Evolutionary conservation across 2,888 invertebrate genomes (phyloP), one percentile per base, ranked within the genome.

Genomic region (Flexamia atlantica): DNA sequence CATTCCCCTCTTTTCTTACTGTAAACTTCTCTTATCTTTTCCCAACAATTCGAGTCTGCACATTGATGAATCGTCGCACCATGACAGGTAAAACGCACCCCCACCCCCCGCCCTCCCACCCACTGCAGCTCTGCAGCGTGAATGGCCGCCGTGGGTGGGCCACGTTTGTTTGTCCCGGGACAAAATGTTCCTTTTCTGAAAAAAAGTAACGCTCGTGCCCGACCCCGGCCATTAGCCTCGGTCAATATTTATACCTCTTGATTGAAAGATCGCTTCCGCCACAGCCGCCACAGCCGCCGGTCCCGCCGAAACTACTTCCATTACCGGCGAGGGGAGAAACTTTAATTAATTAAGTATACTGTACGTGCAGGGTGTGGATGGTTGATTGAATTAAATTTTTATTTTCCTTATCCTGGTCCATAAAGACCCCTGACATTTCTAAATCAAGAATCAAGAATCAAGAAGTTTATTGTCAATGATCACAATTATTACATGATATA

Each of bases 231-330:
- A 79, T 79, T 79, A 79, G 57, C 30, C 36, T 30, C 57, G 57
- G 79, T 79, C 79, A 79, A 79, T 79, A 79, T 79, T 79, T 79
- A 79, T 50, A 53, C 40, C 53, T 25, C 50, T 36, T 57, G 79
- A 79, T 79, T 79, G 79, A 79, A 79, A 79, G 79, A 79, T 79
- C 79, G 57, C 79, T 30, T 79, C 53, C 79, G 79, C 57, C 36
- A 12, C 76, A 20, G 23, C 76, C 36, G 23, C n/a, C n/a, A n/a
- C n/a, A n/a, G n/a, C n/a, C 42, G 30, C 72, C 68, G 1, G 17
- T 72, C 40, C 64, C 40, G 72, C 72, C 72, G 30, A 68, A 23
- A 76, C 76, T 25, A 28, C 30, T 42, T 50, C 36, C 76, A 72
- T 42, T 72, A 72, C 40, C 25, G 50, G 10, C 1, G 17, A 40